These are phyloP conservation scores for Cavia aperea DNA, from an alignment of 2,113 vertebrate genomes.

Conservation along the genomic window DNA sequence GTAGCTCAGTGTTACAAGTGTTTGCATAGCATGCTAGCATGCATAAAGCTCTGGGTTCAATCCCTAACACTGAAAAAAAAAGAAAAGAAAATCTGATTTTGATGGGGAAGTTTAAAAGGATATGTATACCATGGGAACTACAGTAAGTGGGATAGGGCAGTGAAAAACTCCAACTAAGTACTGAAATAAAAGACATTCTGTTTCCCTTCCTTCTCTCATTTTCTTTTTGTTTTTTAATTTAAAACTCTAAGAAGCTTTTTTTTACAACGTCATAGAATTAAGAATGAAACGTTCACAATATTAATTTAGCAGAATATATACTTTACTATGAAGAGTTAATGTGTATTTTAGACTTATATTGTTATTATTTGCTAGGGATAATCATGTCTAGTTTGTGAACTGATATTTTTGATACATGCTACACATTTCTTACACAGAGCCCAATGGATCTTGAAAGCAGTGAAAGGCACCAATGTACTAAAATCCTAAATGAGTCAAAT, in stretches of 20 bases:
- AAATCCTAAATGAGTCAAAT: background rate
- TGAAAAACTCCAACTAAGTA: background rate
- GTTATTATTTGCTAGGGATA: background rate
- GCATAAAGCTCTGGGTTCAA: background rate
- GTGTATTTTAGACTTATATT: background rate
- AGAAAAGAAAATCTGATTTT: background rate
- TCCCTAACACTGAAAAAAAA: background rate
- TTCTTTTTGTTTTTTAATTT: background rate
- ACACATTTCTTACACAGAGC: background rate
- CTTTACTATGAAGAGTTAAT: background rate
- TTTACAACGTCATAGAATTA: constrained; percentile 25
- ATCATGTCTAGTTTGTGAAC: background rate
- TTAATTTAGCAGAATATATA: background rate
- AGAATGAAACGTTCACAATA: background rate
- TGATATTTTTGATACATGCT: constrained; percentile 11
- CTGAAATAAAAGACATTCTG: background rate
- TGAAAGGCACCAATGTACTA: background rate
- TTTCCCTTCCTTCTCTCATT: background rate
- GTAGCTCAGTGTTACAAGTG: background rate
- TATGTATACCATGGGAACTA: accelerated
- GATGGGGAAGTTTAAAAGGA: background rate
- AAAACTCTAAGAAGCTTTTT: background rate
- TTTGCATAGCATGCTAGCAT: background rate
- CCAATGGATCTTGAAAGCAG: background rate
- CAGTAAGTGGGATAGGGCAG: background rate